Conservation (phyloP, 2,888 invertebrate species). For the Cephus spinipes region DNA sequence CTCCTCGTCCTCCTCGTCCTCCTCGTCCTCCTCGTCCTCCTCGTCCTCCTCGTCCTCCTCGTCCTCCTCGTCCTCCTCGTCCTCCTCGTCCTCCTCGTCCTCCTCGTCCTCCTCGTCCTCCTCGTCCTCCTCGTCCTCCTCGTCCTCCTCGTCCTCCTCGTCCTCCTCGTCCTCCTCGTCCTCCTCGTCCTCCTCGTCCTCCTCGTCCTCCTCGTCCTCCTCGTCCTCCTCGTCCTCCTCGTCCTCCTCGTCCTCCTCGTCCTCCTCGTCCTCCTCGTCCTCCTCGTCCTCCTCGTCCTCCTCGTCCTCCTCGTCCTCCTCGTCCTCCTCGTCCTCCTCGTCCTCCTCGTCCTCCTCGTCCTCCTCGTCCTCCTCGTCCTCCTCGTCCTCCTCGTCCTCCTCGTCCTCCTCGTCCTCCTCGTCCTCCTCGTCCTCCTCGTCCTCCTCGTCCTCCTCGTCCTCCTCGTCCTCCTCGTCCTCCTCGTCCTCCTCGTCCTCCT, state of each 20-base stretch:
- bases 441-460: neutral
- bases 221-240: slow-evolving; percentile 1
- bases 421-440: neutral
- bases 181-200: too few species aligned
- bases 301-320: neutral
- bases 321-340: neutral
- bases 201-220: too few species aligned
- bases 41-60: too few species aligned
- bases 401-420: neutral
- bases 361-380: neutral
- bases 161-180: too few species aligned
- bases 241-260: neutral
- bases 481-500: neutral
- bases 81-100: too few species aligned
- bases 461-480: neutral
- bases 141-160: too few species aligned
- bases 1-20: too few species aligned
- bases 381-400: neutral
- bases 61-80: too few species aligned
- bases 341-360: slow-evolving; percentile 1
- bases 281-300: neutral
- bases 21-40: too few species aligned
- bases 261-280: neutral
- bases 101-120: too few species aligned
- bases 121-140: too few species aligned